Base-by-base conservation (phyloP, 2,797 vertebrate species). In the Eulemur rubriventer region DNA sequence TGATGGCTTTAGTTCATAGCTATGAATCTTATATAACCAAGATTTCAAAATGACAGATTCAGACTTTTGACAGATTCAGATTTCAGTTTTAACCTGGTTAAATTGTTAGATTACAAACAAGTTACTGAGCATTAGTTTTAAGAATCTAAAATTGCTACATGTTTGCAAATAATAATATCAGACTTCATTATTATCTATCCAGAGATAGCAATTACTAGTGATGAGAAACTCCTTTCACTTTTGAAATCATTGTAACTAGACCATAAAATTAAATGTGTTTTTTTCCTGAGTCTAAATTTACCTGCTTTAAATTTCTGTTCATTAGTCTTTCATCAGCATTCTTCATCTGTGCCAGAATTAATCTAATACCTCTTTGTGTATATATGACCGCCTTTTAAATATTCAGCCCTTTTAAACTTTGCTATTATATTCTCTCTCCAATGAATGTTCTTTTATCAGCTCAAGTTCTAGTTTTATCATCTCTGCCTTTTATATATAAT, bases 51-150 rank as follows among this genome's bases (percentile, higher is more conserved):
- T n/a, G 26, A 7, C 59, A 91, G 35, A 76, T 70, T 78, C 87
- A 87, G 70, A 87, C 46, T 38, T 95, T 86, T 65, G 81, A 38
- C 3, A 14, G 22, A 6, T 59, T 83, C 30, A 24, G 4, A 9
- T 84, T 97, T 87, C 41, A 43, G 4, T 75, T 96, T 87, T 89
- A 89, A 50, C 89, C 72, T 92, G 46, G 7, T 79, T 95, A 26
- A 84, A 70, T 70, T 96, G 20, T 84, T 92, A 83, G 16, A 48
- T 82, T 82, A 75, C 38, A 75, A 91, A 79, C 24, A 81, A 69
- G 26, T 76, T 94, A 92, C 46, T 59, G 30, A 92, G 24, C 38
- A 50, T 81, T 43, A 55, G 83, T 81, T 94, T 92, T 16, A 78
- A 52, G 55, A 52, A 81, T 79, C 87, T 89, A 22, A 91, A 48